A percentile compares a stretch with the other conserved stretches of the same genome.
These are phyloP conservation scores for Labroides dimidiatus DNA, from an alignment of 2,797 vertebrate species.

Conservation along the genomic window DNA sequence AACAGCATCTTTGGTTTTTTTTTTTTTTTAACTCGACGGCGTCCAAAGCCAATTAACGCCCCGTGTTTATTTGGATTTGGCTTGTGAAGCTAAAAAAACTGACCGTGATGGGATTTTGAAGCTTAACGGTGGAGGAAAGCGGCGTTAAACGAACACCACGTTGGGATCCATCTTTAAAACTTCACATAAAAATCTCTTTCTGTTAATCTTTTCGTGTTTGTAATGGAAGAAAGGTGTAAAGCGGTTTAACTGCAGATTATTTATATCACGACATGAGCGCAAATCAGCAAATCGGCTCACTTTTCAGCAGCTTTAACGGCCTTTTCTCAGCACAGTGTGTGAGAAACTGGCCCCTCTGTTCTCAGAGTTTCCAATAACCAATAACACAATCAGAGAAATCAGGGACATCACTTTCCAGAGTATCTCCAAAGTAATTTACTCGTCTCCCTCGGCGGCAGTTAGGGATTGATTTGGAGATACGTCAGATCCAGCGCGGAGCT, in stretches of 20 bases:
- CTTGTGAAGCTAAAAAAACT: constrained; percentile 15
- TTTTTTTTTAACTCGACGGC: constrained; percentile 1
- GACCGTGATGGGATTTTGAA: constrained; percentile 3
- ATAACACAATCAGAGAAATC: constrained; percentile 39
- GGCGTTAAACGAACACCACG: background rate
- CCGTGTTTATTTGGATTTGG: constrained; percentile 24
- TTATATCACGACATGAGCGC: constrained; percentile 27
- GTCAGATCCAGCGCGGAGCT: constrained; percentile 23
- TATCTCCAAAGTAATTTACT: constrained; percentile 41
- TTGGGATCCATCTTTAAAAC: background rate
- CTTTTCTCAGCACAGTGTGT: constrained; percentile 11
- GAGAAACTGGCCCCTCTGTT: constrained; percentile 11
- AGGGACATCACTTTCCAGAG: constrained; percentile 28
- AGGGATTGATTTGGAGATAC: constrained; percentile 32
- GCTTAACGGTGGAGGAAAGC: background rate
- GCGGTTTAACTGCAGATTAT: constrained; percentile 19
- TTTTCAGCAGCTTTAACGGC: constrained; percentile 11
- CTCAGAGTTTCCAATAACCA: constrained; percentile 55
- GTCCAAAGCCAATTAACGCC: constrained; percentile 22
- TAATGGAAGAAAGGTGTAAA: constrained; percentile 40
- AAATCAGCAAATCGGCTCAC: constrained; percentile 35
- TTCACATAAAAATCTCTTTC: constrained; percentile 2
- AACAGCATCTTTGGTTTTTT: constrained; percentile 17
- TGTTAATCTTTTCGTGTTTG: background rate
- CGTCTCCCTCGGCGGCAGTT: constrained; percentile 27